phyloP scores from a whole-genome alignment of 2,888 invertebrate genomes.

The Doris montereyensis region DNA sequence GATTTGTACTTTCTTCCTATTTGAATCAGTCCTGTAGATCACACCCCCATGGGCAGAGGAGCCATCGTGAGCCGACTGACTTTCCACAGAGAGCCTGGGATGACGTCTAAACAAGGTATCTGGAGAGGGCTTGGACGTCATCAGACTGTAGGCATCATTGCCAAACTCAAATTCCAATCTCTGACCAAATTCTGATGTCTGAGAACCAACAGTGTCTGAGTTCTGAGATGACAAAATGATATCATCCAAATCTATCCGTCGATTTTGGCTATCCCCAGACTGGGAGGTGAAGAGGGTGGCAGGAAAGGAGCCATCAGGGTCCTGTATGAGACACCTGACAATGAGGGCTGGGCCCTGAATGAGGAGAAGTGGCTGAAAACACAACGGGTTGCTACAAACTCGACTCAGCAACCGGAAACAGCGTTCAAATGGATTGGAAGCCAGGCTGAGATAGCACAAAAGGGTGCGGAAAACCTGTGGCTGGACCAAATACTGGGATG shows the following conservation, averaged over 20 bases:
- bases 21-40: background rate
- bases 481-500: constrained; percentile 51
- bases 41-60: background rate
- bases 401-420: constrained; percentile 57
- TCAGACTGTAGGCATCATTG: constrained; percentile 34
- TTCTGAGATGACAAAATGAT: constrained; percentile 14
- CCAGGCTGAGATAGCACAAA: constrained; percentile 55
- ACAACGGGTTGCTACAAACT: constrained; percentile 59
- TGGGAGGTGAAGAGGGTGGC: background rate
- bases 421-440: constrained; percentile 53
- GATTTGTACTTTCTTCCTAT: background rate
- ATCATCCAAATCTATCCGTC: constrained; percentile 1
- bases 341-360: constrained; percentile 54
- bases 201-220: constrained; percentile 28
- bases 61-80: background rate
- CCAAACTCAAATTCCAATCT: constrained; percentile 39
- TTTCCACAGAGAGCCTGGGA: background rate
- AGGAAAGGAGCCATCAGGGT: constrained; percentile 24
- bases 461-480: constrained; percentile 53
- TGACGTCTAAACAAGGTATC: background rate
- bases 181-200: constrained; percentile 35
- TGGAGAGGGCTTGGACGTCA: background rate
- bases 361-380: constrained; percentile 57
- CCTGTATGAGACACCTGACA: constrained; percentile 23
- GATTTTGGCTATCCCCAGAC: background rate